Base-by-base conservation (phyloP, 2,888 invertebrate genomes). In the Spodoptera exigua region DNA sequence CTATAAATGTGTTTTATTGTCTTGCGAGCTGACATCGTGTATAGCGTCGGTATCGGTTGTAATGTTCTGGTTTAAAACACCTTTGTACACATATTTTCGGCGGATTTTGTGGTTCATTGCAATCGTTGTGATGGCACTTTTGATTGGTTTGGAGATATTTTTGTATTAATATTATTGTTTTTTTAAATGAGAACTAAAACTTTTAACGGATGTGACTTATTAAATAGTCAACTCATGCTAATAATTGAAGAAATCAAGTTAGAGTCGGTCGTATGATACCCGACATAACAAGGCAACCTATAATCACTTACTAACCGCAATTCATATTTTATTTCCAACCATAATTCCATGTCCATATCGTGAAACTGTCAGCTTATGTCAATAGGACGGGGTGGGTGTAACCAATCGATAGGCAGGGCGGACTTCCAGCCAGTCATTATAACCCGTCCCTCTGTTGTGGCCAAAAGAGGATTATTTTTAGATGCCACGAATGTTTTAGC, bases 1-100 rank as follows among this genome's bases (percentile, higher is more conserved):
- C 70, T 75, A 73, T 75, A 76, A 75, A 75, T 70, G 76, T 73
- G 69, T 76, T 76, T 75, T 75, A 76, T 75, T 76, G 63, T 76
- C 63, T 76, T 46, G 13, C 55, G 47, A 59, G 61, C 74, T 76
- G 76, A 76, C 74, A 66, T 53, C 55, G 61, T 67, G 61, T 66
- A 63, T 48, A 43, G 62, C 47, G 34, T 54, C 17, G 68, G 49
- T 58, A 56, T 51, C 47, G 37, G 35, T 27, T 32, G 60, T 32
- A 32, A 55, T 73, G 60, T 69, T 73, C 56, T 39, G 18, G 18
- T 60, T 73, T 59, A 45, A 59, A 76, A 57, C 40, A 51, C 47
- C 58, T 56, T 63, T 61, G 44, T 56, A 14, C n/a, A 13, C 3
- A 18, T 9, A 9, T 46, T 61, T n/a, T 34, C 5, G 11, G 17